Base-by-base conservation (phyloP, 1,140 invertebrate genomes). In the Mactra quadrangularis region DNA sequence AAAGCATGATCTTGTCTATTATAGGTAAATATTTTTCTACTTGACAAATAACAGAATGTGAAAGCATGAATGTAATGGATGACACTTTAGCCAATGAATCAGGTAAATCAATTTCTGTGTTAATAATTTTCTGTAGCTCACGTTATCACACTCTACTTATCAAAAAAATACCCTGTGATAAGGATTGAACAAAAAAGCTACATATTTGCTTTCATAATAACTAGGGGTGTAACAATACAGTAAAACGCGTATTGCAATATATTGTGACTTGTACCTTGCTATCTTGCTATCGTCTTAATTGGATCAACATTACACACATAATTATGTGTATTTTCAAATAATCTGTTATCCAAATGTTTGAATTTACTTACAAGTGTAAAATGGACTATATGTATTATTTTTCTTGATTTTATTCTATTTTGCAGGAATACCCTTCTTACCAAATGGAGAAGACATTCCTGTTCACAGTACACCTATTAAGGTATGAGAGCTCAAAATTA, bases 391-490 rank as follows among this genome's bases (percentile, higher is more conserved):
- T 62, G 29, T 22, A 62, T 27, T 25, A 27, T 27, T 25, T 6
- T 25, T n/a, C 27, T 41, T 72, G n/a, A 55, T 57, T 25, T 41
- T 57, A 25, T n/a, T n/a, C n/a, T n/a, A 13, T 29, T 71, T 29
- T n/a, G 13, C 55, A 76, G 74, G 74, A 50, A 76, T 76, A 31
- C 74, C 57, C 31, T 50, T 52, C 33, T 29, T 76, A 50, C 50
- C 74, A 0, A 60, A 22, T 50, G 19, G 66, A 71, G 84, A 79
- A 31, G 84, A 85, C 27, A 83, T 85, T n/a, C 84, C 84, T 27
- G 70, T 78, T 9, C 84, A 85, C 59, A 85, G 84, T 47, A 85
- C 84, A 22, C 84, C 84, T 27, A 83, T 85, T 17, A 85, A 85
- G 79, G 84, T 85, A 79, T 19, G 27, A 35, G 17, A 13, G 2